A percentile compares a stretch with the other conserved stretches of the same genome.
Conservation (phyloP, 2,113 vertebrate genomes). For the Orientallactaga bullata region DNA sequence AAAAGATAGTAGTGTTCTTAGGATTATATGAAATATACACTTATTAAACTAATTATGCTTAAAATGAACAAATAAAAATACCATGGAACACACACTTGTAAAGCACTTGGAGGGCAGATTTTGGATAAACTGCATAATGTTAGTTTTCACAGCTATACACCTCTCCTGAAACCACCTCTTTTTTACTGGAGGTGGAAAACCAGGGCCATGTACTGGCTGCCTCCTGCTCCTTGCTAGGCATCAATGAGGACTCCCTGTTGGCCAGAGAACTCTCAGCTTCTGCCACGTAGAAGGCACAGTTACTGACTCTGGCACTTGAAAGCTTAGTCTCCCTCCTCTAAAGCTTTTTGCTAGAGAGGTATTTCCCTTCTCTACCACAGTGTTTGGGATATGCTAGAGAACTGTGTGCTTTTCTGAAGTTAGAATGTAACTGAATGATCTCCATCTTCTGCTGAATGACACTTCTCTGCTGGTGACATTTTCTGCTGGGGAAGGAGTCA, state of each 20-base stretch:
- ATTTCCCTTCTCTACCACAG: not conserved
- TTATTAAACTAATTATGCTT: not conserved
- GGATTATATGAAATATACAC: not conserved
- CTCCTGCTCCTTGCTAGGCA: not conserved
- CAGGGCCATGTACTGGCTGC: fast-evolving
- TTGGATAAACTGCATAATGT: not conserved
- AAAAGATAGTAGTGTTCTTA: not conserved
- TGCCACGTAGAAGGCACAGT: not conserved
- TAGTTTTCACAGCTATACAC: not conserved
- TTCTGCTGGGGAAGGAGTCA: not conserved
- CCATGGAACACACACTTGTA: not conserved
- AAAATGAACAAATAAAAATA: not conserved
- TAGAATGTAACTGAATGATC: not conserved
- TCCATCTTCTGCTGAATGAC: not conserved
- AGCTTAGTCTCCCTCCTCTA: not conserved
- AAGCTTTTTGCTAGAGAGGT: not conserved
- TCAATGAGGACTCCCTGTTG: not conserved
- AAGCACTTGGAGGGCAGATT: not conserved
- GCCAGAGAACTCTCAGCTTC: not conserved
- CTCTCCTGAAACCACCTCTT: not conserved
- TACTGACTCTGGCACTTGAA: not conserved
- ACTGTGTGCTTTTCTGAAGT: not conserved
- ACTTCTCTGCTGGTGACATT: not conserved
- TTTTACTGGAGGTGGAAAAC: not conserved
- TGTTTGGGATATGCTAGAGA: not conserved